Conservation (phyloP, 2,888 invertebrate species). For the Adela reaumurella region DNA sequence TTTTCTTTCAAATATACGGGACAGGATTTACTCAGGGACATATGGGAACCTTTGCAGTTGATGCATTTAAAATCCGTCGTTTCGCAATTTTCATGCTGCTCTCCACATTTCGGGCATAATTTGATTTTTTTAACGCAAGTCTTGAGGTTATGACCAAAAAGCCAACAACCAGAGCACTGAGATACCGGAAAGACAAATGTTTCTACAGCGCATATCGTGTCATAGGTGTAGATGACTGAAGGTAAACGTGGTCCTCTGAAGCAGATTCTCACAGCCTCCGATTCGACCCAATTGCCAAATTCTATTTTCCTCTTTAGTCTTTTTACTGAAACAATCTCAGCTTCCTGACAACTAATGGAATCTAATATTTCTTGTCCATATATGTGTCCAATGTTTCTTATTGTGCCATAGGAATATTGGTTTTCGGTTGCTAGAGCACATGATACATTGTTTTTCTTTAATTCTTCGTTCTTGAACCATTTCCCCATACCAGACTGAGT, state of each 20-base stretch:
- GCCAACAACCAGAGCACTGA: conserved; percentile 12
- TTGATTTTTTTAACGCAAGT: conserved; percentile 6
- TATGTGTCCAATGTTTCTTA: too few relatives aligned
- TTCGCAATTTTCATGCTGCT: conserved; percentile 7
- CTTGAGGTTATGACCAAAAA: neutral
- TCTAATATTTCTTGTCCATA: too few relatives aligned
- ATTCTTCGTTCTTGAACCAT: too few relatives aligned
- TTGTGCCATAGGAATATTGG: too few relatives aligned
- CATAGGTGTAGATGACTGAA: neutral
- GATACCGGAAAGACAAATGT: neutral
- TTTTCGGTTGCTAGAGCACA: too few relatives aligned
- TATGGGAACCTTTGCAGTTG: conserved; percentile 11
- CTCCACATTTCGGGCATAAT: conserved; percentile 10
- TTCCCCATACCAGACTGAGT: too few relatives aligned
- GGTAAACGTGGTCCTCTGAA: neutral
- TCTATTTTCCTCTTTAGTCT: too few relatives aligned
- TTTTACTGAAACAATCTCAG: too few relatives aligned
- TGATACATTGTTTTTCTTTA: too few relatives aligned
- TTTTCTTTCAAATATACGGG: conserved; percentile 12
- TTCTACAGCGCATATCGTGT: neutral
- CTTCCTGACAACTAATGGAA: too few relatives aligned
- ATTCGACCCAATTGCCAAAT: too few relatives aligned
- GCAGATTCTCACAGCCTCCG: too few relatives aligned
- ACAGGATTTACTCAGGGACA: conserved; percentile 10
- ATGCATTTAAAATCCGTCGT: conserved; percentile 8